These are phyloP conservation scores for Hylaea fasciaria DNA, from an alignment of 2,888 invertebrate genomes.

Conservation along the genomic window DNA sequence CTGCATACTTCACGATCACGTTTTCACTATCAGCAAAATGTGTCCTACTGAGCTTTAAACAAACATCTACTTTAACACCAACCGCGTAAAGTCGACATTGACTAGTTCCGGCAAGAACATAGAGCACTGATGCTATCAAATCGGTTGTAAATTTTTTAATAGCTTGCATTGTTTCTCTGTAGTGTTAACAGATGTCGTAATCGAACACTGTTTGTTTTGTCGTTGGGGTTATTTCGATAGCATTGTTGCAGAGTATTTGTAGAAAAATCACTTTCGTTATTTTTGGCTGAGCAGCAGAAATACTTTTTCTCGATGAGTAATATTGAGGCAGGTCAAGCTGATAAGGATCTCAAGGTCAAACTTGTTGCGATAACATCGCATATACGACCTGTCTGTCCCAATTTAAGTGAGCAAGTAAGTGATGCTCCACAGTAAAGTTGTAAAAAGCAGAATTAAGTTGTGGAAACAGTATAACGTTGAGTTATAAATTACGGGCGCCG, in stretches of 20 bases:
- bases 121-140: slow-evolving; percentile 29
- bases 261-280: neutral
- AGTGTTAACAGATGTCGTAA: slow-evolving; percentile 37
- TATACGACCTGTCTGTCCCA: no score
- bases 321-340: slow-evolving; percentile 25
- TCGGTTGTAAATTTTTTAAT: slow-evolving; percentile 37
- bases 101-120: slow-evolving; percentile 11
- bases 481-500: slow-evolving; percentile 23
- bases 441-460: slow-evolving; percentile 18
- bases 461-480: slow-evolving; percentile 27
- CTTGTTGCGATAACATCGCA: slow-evolving; percentile 8
- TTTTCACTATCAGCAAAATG: slow-evolving; percentile 29
- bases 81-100: slow-evolving; percentile 24
- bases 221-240: slow-evolving; percentile 20
- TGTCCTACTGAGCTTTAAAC: slow-evolving; percentile 6
- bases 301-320: slow-evolving; percentile 4
- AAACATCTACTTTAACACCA: slow-evolving; percentile 18
- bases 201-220: slow-evolving; percentile 36
- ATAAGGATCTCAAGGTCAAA: slow-evolving; percentile 15
- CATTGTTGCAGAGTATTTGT: neutral
- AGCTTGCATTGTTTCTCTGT: slow-evolving; percentile 35
- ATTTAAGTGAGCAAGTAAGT: neutral
- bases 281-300: slow-evolving; percentile 16
- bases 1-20: slow-evolving; percentile 15
- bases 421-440: slow-evolving; percentile 8